Conservation (phyloP, 2,113 vertebrate species). For the Prionailurus viverrinus region DNA sequence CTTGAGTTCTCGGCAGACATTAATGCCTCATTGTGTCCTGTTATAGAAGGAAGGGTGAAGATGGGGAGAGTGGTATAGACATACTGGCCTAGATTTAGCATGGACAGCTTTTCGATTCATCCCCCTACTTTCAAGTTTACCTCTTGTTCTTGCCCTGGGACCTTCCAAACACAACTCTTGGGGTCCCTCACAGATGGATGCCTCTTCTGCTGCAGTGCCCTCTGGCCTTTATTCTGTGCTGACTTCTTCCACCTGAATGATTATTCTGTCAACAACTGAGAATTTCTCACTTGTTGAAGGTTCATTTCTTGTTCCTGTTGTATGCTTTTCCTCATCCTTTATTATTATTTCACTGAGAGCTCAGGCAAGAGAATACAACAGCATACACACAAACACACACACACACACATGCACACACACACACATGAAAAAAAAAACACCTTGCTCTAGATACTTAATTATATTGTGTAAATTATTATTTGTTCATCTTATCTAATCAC, state of each 20-base stretch:
- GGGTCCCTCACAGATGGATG: rapidly evolving
- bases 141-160: background rate
- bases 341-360: background rate
- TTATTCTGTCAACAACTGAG: background rate
- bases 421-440: background rate
- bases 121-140: background rate
- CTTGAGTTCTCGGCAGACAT: background rate
- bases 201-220: background rate
- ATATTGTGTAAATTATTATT: background rate
- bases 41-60: background rate
- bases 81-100: too few relatives aligned
- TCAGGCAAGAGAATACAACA: background rate
- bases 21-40: background rate
- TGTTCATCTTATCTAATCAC: background rate
- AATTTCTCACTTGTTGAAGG: background rate
- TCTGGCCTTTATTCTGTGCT: background rate
- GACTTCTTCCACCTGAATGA: background rate
- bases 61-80: rapidly evolving
- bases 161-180: rapidly evolving
- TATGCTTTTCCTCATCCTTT: background rate
- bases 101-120: background rate
- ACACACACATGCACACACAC: too few relatives aligned
- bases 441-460: background rate
- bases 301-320: background rate
- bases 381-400: too few relatives aligned